These are phyloP conservation scores for Enteromius argenteus DNA, from an alignment of 2,797 vertebrate species.

Conservation along the genomic window DNA sequence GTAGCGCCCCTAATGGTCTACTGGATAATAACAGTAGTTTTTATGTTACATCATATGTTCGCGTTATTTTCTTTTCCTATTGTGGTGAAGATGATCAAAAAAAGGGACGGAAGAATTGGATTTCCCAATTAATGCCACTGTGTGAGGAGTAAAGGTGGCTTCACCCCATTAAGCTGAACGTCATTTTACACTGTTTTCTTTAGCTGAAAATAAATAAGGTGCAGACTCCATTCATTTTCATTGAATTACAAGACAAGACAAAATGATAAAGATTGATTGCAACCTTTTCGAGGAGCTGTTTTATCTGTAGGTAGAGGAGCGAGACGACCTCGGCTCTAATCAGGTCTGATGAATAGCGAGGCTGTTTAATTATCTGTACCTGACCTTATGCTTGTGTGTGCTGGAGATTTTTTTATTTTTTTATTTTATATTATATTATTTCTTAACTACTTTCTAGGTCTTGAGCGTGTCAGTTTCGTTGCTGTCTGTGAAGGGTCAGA, in stretches of 20 bases:
- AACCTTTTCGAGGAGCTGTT: conserved; percentile 74
- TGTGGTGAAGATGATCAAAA: conserved; percentile 34
- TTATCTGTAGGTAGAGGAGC: conserved; percentile 71
- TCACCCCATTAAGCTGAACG: conserved; percentile 78
- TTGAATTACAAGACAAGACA: conserved; percentile 74
- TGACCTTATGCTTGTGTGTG: conserved; percentile 33
- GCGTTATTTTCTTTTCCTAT: conserved; percentile 21
- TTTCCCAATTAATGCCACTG: conserved; percentile 47
- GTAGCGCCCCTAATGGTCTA: conserved; percentile 37
- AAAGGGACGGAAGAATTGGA: conserved; percentile 39
- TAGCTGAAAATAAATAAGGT: conserved; percentile 62
- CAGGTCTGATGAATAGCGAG: conserved; percentile 47
- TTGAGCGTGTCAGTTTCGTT: no score
- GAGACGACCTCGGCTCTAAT: conserved; percentile 67
- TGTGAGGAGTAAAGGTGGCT: conserved; percentile 67
- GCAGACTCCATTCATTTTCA: conserved; percentile 68
- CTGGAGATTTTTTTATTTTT: no score
- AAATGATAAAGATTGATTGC: conserved; percentile 79
- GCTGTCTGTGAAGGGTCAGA: no score
- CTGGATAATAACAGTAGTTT: conserved; percentile 31
- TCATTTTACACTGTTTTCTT: conserved; percentile 53
- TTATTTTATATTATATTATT: no score
- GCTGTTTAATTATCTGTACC: conserved; percentile 49
- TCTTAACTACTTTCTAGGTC: no score
- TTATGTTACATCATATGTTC: background rate